Base-by-base conservation (phyloP, 1,140 invertebrate species). In the Cyclina sinensis region DNA sequence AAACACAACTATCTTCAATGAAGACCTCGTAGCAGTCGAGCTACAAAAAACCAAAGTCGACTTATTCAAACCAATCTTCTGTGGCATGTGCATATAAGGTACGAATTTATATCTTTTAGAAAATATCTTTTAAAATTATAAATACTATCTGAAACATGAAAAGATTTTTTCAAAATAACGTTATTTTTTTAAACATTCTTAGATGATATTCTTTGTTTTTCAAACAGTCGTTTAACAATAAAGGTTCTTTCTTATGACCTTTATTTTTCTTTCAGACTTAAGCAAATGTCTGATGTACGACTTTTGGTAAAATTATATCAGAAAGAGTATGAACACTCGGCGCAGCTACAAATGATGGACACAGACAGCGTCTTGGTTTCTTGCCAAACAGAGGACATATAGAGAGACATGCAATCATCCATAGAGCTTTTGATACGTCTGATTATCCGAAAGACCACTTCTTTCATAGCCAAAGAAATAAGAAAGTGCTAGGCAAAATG, bases 261-360 rank as follows among this genome's bases (percentile, higher is more conserved):
- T 24, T 78, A 37, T 51, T 27, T 78, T 48, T 51, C 21, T 80
- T 80, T 59, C 54, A 80, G 59, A 68, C 27, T 83, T 68, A 16
- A 83, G 59, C 18, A 85, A 85, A 57, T 24, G 21, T 74, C 18
- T 91, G 9, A 92, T 93, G 91, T 94, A 93, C 54, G 83, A 93
- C 48, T 92, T 95, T 74, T 90, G 93, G 48, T 94, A 93, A 39
- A 90, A 92, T 76, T 32, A 73, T 27, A 87, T 94, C 9, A 91
- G 90, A 76, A 24, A 37, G 27, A 92, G 82, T 95, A 93, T 91
- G 86, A 89, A 39, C 54, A 92, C 0, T 14, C 11, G 7, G 90
- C 91, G 7, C 59, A 32, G 11, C 59, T 74, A 7, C 43, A 92
- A 57, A 95, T 93, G 81, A 95, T 92, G n/a, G 96, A 96, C 90